phyloP scores from a whole-genome alignment of 2,888 invertebrate genomes.

The Falcaria lacertinaria region DNA sequence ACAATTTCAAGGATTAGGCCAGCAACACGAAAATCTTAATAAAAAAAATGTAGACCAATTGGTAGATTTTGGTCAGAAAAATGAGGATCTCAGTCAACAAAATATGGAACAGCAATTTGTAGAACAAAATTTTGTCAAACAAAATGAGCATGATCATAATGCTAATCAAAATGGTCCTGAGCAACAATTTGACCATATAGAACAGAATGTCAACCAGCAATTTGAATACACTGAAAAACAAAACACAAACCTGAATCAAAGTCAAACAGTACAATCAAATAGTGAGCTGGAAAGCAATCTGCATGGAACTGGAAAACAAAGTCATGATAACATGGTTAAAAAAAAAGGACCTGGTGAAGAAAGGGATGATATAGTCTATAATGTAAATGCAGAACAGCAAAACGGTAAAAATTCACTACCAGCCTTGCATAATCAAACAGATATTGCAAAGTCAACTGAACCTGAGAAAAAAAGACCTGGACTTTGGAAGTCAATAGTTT shows the following conservation, averaged over 20 bases:
- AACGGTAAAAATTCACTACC: slow-evolving; percentile 5
- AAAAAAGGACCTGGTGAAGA: neutral
- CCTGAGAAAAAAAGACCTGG: slow-evolving; percentile 57
- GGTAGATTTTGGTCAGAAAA: slow-evolving; percentile 8
- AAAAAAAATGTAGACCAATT: slow-evolving; percentile 1
- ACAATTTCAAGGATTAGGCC: neutral
- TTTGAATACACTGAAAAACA: slow-evolving; percentile 7
- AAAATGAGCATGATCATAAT: slow-evolving; percentile 14
- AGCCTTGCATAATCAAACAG: slow-evolving; percentile 8
- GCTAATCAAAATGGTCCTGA: slow-evolving; percentile 13
- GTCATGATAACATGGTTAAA: neutral
- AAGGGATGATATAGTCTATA: neutral
- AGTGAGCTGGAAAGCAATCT: neutral
- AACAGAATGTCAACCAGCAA: slow-evolving; percentile 11
- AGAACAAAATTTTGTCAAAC: slow-evolving; percentile 11
- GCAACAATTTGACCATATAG: slow-evolving; percentile 9
- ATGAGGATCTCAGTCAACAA: slow-evolving; percentile 5
- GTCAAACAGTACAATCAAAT: neutral
- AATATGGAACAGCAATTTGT: slow-evolving; percentile 9
- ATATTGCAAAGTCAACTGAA: slow-evolving; percentile 29
- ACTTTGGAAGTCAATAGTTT: slow-evolving; percentile 78
- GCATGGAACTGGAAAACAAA: neutral
- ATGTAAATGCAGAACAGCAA: slow-evolving; percentile 4
- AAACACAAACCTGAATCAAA: slow-evolving; percentile 7
- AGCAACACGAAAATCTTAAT: slow-evolving; percentile 3